phyloP scores from a whole-genome alignment of 1,140 invertebrate genomes.

The Papilio dardanus region DNA sequence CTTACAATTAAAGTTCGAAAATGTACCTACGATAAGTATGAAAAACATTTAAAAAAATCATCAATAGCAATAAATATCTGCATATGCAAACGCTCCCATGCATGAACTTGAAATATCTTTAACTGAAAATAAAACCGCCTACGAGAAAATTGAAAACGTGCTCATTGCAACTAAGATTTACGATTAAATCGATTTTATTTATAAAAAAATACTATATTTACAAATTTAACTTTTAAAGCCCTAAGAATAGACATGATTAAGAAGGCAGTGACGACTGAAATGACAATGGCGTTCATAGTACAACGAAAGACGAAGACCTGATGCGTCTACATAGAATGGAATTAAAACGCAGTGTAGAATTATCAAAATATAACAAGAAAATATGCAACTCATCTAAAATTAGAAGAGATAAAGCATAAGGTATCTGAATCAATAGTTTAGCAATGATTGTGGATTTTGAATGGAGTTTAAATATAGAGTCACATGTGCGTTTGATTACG shows the following conservation, averaged over 20 bases:
- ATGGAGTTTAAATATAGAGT: conserved; percentile 57
- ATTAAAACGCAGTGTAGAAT: background rate
- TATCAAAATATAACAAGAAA: too few relatives aligned
- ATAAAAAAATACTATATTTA: background rate
- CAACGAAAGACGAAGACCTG: background rate
- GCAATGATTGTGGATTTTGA: conserved; percentile 48
- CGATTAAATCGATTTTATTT: background rate
- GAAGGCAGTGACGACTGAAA: too few relatives aligned
- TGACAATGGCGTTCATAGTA: background rate
- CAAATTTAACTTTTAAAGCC: background rate
- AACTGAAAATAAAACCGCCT: conserved; percentile 51
- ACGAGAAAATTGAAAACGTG: conserved; percentile 44
- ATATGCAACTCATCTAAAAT: background rate
- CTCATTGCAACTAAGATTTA: conserved; percentile 15
- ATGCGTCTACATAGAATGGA: background rate
- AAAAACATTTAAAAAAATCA: too few relatives aligned
- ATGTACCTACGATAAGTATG: too few relatives aligned
- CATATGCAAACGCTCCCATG: conserved; percentile 17
- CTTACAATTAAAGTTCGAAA: too few relatives aligned
- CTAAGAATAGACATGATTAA: background rate
- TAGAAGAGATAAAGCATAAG: conserved; percentile 37
- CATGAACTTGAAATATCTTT: conserved; percentile 60
- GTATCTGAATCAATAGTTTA: conserved; percentile 40
- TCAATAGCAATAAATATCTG: background rate
- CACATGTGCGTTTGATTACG: conserved; percentile 44